These are phyloP conservation scores for Nothoprocta perdicaria DNA, from an alignment of 2,113 vertebrate species.

Conservation along the genomic window DNA sequence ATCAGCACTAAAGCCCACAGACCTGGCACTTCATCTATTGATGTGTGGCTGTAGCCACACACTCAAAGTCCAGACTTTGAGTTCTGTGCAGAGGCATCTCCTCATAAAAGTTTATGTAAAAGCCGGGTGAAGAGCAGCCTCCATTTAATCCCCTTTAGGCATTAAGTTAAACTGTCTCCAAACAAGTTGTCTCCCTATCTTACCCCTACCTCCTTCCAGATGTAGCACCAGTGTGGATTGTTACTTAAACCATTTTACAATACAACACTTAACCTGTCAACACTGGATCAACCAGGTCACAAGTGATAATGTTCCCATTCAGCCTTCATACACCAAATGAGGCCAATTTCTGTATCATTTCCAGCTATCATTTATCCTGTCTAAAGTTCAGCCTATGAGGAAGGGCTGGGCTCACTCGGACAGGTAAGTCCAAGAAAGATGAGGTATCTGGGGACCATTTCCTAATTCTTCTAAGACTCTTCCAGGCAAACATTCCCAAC, in stretches of 20 bases:
- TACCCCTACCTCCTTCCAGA: neutral
- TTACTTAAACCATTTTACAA: neutral
- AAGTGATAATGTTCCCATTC: neutral
- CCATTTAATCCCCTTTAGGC: neutral
- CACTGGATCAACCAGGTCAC: neutral
- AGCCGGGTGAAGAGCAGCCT: neutral
- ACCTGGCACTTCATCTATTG: rapidly evolving
- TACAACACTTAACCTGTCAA: neutral
- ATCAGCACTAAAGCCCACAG: neutral
- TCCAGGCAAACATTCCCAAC: neutral
- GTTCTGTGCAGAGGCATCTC: rapidly evolving
- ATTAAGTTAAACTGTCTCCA: neutral
- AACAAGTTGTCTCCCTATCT: neutral
- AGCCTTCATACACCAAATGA: constrained; percentile 9
- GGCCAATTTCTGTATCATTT: neutral
- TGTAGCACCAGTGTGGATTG: neutral
- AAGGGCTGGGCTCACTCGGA: too few relatives aligned
- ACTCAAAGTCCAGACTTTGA: neutral
- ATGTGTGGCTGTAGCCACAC: neutral
- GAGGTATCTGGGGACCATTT: neutral
- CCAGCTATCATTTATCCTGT: neutral
- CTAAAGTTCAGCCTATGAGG: too few relatives aligned
- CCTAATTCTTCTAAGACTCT: too few relatives aligned
- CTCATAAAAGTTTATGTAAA: rapidly evolving
- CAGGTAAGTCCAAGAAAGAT: neutral